These are phyloP conservation scores for Papilio polyxenes DNA, from an alignment of 1,140 invertebrate genomes.

Conservation along the genomic window DNA sequence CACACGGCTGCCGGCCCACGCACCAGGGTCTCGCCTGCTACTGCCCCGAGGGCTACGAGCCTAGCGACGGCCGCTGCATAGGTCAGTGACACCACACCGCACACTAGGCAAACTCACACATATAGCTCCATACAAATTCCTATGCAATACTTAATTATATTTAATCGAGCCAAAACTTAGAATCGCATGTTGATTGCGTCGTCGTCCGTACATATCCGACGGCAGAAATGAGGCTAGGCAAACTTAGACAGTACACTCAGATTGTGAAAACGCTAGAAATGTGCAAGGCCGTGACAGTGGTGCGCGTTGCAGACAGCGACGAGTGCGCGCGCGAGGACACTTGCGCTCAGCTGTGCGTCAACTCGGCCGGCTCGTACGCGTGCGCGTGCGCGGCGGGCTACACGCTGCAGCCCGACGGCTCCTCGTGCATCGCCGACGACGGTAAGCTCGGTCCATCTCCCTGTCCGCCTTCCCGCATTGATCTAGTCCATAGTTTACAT, in stretches of 20 bases:
- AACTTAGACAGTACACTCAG: background rate
- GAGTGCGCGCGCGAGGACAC: constrained; percentile 87
- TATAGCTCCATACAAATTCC: too few relatives aligned
- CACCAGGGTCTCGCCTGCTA: constrained; percentile 86
- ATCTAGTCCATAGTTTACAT: too few relatives aligned
- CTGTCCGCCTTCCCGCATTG: background rate
- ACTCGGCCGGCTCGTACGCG: constrained; percentile 85
- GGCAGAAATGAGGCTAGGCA: too few relatives aligned
- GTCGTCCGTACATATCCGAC: too few relatives aligned
- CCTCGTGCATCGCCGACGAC: constrained; percentile 85
- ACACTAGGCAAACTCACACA: background rate
- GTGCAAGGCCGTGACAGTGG: background rate
- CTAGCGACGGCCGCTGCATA: constrained; percentile 83
- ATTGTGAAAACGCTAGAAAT: background rate
- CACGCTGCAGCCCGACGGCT: constrained; percentile 75
- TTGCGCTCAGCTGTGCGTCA: constrained; percentile 91
- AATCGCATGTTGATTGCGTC: too few relatives aligned
- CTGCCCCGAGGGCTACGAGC: constrained; percentile 87
- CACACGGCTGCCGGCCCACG: constrained; percentile 84
- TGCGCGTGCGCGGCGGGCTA: constrained; percentile 91
- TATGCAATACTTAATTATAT: too few relatives aligned
- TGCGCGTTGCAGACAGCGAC: constrained; percentile 83
- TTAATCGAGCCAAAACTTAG: too few relatives aligned
- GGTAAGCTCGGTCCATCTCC: constrained; percentile 69
- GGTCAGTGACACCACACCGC: constrained; percentile 71